Percentiles rank a stretch among this genome's conserved stretches.
Conservation (phyloP, 2,888 invertebrate genomes). For the Tetanocera ferruginea region DNA sequence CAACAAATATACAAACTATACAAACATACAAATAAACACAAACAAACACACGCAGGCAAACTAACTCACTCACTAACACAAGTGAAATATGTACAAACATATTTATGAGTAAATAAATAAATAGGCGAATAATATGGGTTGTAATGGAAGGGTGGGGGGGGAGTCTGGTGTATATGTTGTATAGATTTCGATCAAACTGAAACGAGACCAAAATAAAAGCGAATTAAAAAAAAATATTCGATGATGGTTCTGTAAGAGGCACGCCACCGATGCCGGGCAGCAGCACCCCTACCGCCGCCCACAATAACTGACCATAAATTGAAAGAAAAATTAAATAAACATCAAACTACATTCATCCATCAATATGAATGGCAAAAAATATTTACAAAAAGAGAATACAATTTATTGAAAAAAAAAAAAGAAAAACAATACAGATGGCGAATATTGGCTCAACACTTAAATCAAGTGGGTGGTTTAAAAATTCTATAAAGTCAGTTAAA, state of each 20-base stretch:
- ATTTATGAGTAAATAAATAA: constrained; percentile 11
- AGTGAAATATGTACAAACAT: background rate
- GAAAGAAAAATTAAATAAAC: background rate
- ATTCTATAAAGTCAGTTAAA: too few species aligned
- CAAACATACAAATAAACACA: background rate
- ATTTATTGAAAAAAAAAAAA: background rate
- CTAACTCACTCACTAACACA: background rate
- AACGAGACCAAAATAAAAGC: background rate
- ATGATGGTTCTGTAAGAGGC: too few species aligned
- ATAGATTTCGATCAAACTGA: background rate
- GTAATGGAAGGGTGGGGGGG: background rate
- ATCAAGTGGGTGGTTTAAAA: too few species aligned
- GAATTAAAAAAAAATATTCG: background rate
- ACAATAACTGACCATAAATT: background rate
- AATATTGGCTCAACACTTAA: too few species aligned
- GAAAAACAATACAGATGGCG: background rate
- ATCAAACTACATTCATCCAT: constrained; percentile 3
- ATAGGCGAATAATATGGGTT: background rate
- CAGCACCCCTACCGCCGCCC: background rate
- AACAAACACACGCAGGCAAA: background rate
- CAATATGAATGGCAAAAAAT: background rate
- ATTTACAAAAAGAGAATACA: background rate
- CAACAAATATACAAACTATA: background rate
- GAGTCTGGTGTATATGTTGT: background rate
- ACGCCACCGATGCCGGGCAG: background rate